Evolutionary conservation across 2,888 invertebrate genomes (phyloP), one percentile per base, ranked within the genome.

Genomic region (Neuroscelio doddi): DNA sequence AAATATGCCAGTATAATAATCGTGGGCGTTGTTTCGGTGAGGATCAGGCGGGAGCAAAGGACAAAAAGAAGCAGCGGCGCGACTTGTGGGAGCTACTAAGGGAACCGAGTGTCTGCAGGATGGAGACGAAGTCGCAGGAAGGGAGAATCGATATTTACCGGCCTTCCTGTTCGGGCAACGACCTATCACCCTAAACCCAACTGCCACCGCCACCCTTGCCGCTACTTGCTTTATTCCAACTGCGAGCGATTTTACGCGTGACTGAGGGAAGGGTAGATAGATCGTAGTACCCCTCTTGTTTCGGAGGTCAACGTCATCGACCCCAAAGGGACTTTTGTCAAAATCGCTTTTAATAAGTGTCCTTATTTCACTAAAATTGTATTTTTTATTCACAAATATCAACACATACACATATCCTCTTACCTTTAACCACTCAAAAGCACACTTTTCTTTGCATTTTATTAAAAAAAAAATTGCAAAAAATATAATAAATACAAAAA

Each of bases 131-230:
- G 42, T 36, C 57, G 63, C 59, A 64, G 64, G 70, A 75, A 73
- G 73, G 71, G 73, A 76, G 74, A 77, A 75, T 81, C 81, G 81
- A 81, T 81, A 81, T 79, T 79, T 75, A 76, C 74, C 77, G 75
- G 74, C 78, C 73, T 79, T 76, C 73, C 73, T 64, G 62, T 72
- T 70, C 69, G 80, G 80, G 70, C 77, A 80, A 79, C 73, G 80
- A 79, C 79, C 79, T 69, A 69, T 65, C 70, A 68, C 69, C 61
- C 64, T 59, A 64, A n/a, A 58, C 62, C 61, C 46, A 53, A 55
- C 61, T 44, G 64, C 64, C 45, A 59, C 53, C 56, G 45, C 67
- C 52, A 58, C 66, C 66, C 66, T 62, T 49, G 8, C 30, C 55
- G 39, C 50, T 58, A 34, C 46, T 36, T 39, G 34, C 30, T 32